Evolutionary conservation across 2,888 invertebrate genomes (phyloP), one percentile per base, ranked within the genome.

Genomic region (Pandemis corylana): DNA sequence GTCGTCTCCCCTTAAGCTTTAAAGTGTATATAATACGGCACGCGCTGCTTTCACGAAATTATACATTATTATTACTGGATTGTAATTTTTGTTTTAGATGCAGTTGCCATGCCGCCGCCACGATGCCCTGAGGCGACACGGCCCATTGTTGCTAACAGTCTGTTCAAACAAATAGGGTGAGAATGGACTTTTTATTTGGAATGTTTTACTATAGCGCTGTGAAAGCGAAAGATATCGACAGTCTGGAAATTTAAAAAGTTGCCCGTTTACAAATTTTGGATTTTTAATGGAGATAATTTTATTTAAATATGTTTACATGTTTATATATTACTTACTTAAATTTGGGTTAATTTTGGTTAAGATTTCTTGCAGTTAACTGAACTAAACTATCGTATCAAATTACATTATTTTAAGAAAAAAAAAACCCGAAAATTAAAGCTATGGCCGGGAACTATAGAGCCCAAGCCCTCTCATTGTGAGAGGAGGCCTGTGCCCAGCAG

Each of bases 41-140:
- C 94, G 93, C 89, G 90, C 80, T 86, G 89, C 94, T 93, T 94
- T 93, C 91, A 89, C 90, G 86, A 87, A 91, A 92, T 92, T 90
- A 91, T 89, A 85, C 87, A 87, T 91, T 93, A 93, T 93, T 93
- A 93, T 89, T 87, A 85, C 81, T 74, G 78, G 79, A 87, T 86
- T 87, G 86, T 86, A 79, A 80, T 72, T 86, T 86, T 88, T 88
- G 89, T 89, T 86, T 85, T 85, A 80, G 82, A 85, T 88, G 88
- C 89, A 88, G 90, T 89, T 90, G 89, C 89, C 83, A 88, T 83
- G 85, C 82, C 80, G 80, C 77, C 76, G 81, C 71, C 69, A 76
- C 81, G 78, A 46, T 73, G 63, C 72, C 64, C 61, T 65, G 72
- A 62, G 59, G 69, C 72, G 74, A 72, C 59, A 53, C 53, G 67